These are phyloP conservation scores for Mustela lutreola DNA, from an alignment of 2,113 vertebrate species.

Conservation along the genomic window DNA sequence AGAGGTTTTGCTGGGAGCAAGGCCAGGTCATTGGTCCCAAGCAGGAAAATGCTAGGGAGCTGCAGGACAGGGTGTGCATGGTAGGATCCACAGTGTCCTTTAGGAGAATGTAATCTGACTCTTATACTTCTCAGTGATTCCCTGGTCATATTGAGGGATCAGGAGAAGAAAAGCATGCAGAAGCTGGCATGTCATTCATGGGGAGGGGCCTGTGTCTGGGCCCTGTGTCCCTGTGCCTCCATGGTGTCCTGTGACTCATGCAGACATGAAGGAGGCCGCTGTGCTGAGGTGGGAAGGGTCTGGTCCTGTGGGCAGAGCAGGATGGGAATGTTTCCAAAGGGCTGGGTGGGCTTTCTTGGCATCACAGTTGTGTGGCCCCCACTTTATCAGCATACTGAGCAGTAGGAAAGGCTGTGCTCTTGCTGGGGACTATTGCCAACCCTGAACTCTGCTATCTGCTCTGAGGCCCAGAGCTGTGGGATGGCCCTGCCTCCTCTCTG, in stretches of 20 bases:
- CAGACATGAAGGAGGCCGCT: no score
- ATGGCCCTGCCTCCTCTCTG: background rate
- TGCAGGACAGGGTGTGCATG: background rate
- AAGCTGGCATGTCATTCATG: background rate
- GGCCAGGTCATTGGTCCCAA: background rate
- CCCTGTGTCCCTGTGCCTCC: background rate
- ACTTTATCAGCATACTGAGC: fast-evolving
- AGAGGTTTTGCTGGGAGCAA: background rate
- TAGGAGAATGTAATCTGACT: background rate
- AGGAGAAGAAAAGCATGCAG: background rate
- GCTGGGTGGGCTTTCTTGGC: background rate
- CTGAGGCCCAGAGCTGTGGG: background rate
- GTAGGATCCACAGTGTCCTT: background rate
- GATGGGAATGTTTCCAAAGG: background rate
- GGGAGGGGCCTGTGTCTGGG: background rate
- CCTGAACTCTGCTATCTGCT: background rate
- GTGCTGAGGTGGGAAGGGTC: background rate
- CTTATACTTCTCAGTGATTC: background rate
- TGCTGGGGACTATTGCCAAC: background rate
- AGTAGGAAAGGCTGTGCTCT: background rate
- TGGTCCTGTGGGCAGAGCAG: background rate
- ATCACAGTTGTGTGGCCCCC: background rate
- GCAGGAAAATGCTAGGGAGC: background rate
- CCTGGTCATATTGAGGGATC: background rate
- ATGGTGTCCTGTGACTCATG: background rate